phyloP scores from a whole-genome alignment of 2,113 vertebrate species.

The Chamaea fasciata region DNA sequence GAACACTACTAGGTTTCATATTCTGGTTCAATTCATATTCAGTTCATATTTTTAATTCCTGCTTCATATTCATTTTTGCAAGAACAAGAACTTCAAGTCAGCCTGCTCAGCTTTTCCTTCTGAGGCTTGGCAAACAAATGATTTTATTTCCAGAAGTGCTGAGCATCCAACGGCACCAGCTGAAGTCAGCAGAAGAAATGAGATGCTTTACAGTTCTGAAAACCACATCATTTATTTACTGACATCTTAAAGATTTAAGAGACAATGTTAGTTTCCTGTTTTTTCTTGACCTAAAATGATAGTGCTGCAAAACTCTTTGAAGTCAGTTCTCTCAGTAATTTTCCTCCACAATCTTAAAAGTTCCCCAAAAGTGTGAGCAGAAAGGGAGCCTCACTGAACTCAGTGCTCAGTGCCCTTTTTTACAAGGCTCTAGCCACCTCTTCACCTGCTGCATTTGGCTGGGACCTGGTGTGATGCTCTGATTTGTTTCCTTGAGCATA shows the following conservation, averaged over 20 bases:
- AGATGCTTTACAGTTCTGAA: conserved; percentile 36
- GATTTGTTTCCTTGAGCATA: neutral
- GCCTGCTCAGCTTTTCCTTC: conserved; percentile 53
- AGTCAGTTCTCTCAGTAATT: neutral
- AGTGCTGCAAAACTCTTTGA: neutral
- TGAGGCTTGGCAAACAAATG: neutral
- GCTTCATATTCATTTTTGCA: conserved; percentile 46
- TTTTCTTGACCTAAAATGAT: neutral
- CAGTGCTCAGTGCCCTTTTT: neutral
- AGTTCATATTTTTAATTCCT: conserved; percentile 23
- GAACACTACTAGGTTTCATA: conserved; percentile 3
- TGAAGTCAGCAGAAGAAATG: conserved; percentile 45
- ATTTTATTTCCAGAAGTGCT: conserved; percentile 58
- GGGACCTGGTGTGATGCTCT: neutral
- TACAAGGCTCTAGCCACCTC: neutral
- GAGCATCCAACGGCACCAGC: conserved; percentile 22
- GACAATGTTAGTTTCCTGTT: neutral
- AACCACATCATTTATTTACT: conserved; percentile 50
- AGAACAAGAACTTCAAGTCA: conserved; percentile 53
- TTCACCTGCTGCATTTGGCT: neutral
- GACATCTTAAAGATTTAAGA: conserved; percentile 40
- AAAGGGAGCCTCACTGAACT: neutral
- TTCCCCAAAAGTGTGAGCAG: neutral
- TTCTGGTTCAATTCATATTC: conserved; percentile 32
- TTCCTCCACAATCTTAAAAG: neutral